Conservation (phyloP, 2,797 vertebrate genomes). For the Florisuga fusca region DNA sequence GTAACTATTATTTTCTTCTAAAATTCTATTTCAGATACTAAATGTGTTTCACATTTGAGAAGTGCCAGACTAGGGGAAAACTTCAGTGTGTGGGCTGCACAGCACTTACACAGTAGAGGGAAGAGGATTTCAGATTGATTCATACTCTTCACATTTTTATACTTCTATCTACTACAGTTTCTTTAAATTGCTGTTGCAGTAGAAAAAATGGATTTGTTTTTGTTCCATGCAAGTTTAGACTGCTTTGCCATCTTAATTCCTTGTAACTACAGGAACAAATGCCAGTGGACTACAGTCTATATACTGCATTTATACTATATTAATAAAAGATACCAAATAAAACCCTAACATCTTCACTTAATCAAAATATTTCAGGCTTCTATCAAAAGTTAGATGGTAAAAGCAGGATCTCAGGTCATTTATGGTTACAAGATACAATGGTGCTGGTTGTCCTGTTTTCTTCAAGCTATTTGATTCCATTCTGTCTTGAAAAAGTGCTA, state of each 20-base stretch:
- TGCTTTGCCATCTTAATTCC: background rate
- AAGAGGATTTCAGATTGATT: constrained; percentile 19
- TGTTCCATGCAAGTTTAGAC: background rate
- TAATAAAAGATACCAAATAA: too few relatives aligned
- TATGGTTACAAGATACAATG: background rate
- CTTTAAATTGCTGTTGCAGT: background rate
- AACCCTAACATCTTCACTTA: background rate
- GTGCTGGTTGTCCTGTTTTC: background rate
- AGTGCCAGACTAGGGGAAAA: constrained; percentile 43
- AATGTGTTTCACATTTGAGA: constrained; percentile 31
- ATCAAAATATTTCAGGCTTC: background rate
- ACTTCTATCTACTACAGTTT: background rate
- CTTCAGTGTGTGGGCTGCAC: constrained; percentile 24
- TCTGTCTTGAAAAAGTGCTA: background rate
- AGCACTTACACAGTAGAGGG: background rate
- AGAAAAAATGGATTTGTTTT: background rate
- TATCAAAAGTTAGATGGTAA: background rate
- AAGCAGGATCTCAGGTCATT: background rate
- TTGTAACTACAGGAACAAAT: background rate
- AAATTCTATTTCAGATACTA: background rate
- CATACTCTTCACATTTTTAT: background rate
- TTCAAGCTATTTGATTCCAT: background rate
- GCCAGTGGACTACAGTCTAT: background rate
- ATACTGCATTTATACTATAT: background rate
- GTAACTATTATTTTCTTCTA: background rate